Evolutionary conservation across 2,113 vertebrate genomes (phyloP).

Genomic region (Oxyura jamaicensis): DNA sequence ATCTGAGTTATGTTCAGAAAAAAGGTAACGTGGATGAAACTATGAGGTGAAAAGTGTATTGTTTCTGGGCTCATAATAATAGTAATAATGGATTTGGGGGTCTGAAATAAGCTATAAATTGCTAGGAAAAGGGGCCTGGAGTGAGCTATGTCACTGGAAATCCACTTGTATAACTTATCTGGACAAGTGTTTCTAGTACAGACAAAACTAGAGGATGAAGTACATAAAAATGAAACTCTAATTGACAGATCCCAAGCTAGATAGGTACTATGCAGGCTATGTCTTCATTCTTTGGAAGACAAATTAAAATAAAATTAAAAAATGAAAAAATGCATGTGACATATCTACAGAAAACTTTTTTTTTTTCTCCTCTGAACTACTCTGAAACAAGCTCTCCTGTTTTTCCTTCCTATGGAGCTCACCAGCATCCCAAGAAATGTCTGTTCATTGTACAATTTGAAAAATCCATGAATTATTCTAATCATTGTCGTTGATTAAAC

Average conservation of each 20-base stretch:
- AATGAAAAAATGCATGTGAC: not conserved
- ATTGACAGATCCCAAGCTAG: not conserved
- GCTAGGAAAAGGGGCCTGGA: not conserved
- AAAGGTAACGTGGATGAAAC: not conserved
- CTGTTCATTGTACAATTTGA: not conserved
- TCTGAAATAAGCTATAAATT: not conserved
- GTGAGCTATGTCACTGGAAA: not conserved
- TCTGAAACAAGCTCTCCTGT: not conserved
- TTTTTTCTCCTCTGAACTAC: not conserved
- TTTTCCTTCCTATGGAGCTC: not conserved
- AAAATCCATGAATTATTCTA: conserved; percentile 24
- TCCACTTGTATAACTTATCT: not conserved
- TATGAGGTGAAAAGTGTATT: not conserved
- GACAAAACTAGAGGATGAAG: not conserved
- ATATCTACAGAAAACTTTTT: not conserved
- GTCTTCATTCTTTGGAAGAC: not conserved
- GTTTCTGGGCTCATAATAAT: not conserved
- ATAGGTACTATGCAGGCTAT: not conserved
- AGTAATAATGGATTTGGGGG: not conserved
- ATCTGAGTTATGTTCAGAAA: not conserved
- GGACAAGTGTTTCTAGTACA: not conserved
- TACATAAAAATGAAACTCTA: not conserved
- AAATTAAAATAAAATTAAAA: not conserved
- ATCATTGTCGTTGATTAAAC: not conserved
- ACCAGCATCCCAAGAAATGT: not conserved